Evolutionary conservation across 2,888 invertebrate genomes (phyloP).

Genomic region (Agriotes lineatus): DNA sequence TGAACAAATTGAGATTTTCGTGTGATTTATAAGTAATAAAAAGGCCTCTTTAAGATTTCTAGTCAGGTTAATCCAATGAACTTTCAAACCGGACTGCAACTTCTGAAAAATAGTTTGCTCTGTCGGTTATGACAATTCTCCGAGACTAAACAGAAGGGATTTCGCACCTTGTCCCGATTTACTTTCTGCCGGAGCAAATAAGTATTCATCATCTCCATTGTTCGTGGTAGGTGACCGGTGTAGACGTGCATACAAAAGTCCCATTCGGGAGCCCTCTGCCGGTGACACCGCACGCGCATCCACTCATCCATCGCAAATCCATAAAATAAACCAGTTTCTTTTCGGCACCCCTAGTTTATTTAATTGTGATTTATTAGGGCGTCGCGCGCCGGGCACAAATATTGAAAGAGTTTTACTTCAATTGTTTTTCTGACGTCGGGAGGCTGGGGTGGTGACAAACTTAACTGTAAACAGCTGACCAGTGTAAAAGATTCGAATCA

Average conservation of each 20-base stretch:
- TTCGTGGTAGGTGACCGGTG: conserved; percentile 28
- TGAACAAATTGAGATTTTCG: too few relatives aligned
- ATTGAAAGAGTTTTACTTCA: conserved; percentile 48
- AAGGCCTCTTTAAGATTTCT: too few relatives aligned
- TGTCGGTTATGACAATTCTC: too few relatives aligned
- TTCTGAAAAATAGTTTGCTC: too few relatives aligned
- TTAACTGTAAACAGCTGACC: too few relatives aligned
- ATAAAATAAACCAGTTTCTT: conserved; percentile 50
- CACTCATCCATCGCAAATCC: conserved; percentile 50
- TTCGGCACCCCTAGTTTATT: conserved; percentile 44
- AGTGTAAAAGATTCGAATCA: too few relatives aligned
- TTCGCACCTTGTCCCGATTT: background rate
- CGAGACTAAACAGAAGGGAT: too few relatives aligned
- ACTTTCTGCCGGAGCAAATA: background rate
- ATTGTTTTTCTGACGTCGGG: conserved; percentile 32
- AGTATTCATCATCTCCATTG: conserved; percentile 17
- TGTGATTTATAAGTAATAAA: too few relatives aligned
- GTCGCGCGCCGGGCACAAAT: conserved; percentile 41
- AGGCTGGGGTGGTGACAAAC: too few relatives aligned
- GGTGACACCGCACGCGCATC: conserved; percentile 51
- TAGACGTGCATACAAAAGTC: conserved; percentile 27
- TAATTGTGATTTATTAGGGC: conserved; percentile 49
- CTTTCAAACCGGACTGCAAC: too few relatives aligned
- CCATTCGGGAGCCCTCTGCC: conserved; percentile 37
- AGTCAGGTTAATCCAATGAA: too few relatives aligned